Conservation (phyloP, 2,797 vertebrate genomes). For the Gymnodraco acuticeps region DNA sequence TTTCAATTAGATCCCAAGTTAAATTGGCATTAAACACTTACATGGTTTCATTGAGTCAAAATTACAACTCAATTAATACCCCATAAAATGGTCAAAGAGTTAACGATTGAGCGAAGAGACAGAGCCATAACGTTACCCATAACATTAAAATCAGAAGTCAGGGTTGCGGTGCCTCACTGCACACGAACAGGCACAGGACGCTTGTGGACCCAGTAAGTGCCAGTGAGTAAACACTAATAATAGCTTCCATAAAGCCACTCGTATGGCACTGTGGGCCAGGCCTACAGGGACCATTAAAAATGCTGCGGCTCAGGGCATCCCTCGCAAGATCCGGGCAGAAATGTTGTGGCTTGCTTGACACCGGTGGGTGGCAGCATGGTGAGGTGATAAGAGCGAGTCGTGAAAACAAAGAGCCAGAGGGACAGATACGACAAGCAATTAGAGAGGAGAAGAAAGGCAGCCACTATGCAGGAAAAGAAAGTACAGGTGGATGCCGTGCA, state of each 20-base stretch:
- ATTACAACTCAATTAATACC: conserved; percentile 86
- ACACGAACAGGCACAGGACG: conserved; percentile 69
- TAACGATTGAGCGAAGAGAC: conserved; percentile 82
- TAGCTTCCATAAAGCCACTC: conserved; percentile 82
- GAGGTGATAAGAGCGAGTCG: conserved; percentile 66
- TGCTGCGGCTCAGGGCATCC: conserved; percentile 64
- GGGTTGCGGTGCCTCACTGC: conserved; percentile 70
- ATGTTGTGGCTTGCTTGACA: conserved; percentile 57
- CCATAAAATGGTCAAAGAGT: conserved; percentile 83
- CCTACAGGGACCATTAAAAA: conserved; percentile 79
- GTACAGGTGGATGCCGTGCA: conserved; percentile 53
- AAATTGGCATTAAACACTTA: conserved; percentile 79
- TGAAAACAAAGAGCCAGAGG: conserved; percentile 72
- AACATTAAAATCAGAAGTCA: conserved; percentile 79
- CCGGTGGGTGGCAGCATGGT: conserved; percentile 56
- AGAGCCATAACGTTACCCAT: conserved; percentile 78
- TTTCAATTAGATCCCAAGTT: conserved; percentile 81
- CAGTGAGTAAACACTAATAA: conserved; percentile 86
- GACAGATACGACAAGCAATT: conserved; percentile 78
- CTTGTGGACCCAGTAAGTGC: conserved; percentile 74
- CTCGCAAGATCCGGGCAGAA: conserved; percentile 58
- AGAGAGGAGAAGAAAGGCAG: conserved; percentile 69
- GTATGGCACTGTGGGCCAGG: conserved; percentile 73
- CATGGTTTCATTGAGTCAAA: conserved; percentile 81
- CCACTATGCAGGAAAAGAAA: conserved; percentile 57